These are phyloP conservation scores for Tanytarsus gracilentus DNA, from an alignment of 2,888 invertebrate genomes.

Conservation along the genomic window DNA sequence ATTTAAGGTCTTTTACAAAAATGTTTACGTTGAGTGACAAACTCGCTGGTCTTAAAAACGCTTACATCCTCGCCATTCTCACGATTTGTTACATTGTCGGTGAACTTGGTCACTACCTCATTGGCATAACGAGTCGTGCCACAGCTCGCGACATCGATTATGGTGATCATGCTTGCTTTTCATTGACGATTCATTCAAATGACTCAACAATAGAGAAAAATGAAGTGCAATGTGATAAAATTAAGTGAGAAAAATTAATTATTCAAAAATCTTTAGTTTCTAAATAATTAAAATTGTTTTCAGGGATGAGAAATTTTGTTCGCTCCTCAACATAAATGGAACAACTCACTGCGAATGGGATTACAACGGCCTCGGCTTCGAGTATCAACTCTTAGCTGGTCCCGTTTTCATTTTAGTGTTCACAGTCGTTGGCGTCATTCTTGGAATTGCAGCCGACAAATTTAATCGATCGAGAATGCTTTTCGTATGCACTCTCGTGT, in stretches of 20 bases:
- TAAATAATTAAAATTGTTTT: no score
- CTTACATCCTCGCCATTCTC: constrained; percentile 69
- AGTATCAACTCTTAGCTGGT: constrained; percentile 87
- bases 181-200: constrained; percentile 70
- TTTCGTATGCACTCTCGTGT: constrained; percentile 66
- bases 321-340: constrained; percentile 56
- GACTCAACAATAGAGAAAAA: constrained; percentile 48
- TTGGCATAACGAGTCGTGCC: constrained; percentile 80
- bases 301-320: constrained; percentile 12
- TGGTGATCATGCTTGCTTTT: constrained; percentile 79
- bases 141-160: constrained; percentile 80
- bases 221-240: constrained; percentile 49
- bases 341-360: constrained; percentile 81
- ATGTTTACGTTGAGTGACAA: constrained; percentile 45
- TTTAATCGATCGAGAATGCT: constrained; percentile 66
- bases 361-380: constrained; percentile 83
- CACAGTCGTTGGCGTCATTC: constrained; percentile 75
- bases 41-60: constrained; percentile 61
- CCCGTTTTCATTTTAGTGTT: constrained; percentile 88
- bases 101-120: constrained; percentile 79
- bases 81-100: constrained; percentile 78
- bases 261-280: no score
- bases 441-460: constrained; percentile 75
- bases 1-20: no score
- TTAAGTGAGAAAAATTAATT: no score